Base-by-base conservation (phyloP, 92 coral and sea anemone species). In the Porites divaricata region DNA sequence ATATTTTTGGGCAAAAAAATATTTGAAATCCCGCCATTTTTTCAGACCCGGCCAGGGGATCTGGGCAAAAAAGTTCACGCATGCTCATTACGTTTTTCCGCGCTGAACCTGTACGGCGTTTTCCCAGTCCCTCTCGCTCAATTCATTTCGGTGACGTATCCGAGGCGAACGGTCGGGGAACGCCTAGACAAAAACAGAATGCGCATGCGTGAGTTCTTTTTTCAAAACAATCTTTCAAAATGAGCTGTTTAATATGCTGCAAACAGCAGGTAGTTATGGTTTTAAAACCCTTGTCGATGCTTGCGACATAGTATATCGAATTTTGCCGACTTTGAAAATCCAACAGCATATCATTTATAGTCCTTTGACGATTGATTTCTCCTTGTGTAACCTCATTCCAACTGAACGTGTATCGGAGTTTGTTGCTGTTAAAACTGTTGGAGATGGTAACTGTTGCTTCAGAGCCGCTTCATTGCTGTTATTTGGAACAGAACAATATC, bases 71-170 rank as follows among this genome's bases (percentile, higher is more conserved):
- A n/a, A n/a, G n/a, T n/a, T n/a, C n/a, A n/a, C n/a, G n/a, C n/a
- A n/a, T n/a, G n/a, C n/a, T n/a, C n/a, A n/a, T n/a, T n/a, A n/a
- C n/a, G n/a, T n/a, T n/a, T n/a, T n/a, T n/a, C n/a, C n/a, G n/a
- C n/a, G n/a, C n/a, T n/a, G n/a, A n/a, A n/a, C 58, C 58, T 10
- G 58, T 53, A 53, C 58, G 58, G 58, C 58, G 11, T 53, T 14
- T 53, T 53, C 58, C 58, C 58, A 53, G 58, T 53, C 74, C 89
- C 9, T 76, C 76, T 10, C 58, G 58, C 13, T 53, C 58, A 53
- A 53, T 53, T 53, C 58, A 13, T 53, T 53, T 53, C 58, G 8
- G 58, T 53, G 58, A 53, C 58, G 58, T 53, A 53, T 53, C 58
- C 58, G 58, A 53, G 58, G 9, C 58, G 58, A 53, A 53, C 58